Base-by-base conservation (phyloP, 2,113 vertebrate species). In the Ictidomys tridecemlineatus region DNA sequence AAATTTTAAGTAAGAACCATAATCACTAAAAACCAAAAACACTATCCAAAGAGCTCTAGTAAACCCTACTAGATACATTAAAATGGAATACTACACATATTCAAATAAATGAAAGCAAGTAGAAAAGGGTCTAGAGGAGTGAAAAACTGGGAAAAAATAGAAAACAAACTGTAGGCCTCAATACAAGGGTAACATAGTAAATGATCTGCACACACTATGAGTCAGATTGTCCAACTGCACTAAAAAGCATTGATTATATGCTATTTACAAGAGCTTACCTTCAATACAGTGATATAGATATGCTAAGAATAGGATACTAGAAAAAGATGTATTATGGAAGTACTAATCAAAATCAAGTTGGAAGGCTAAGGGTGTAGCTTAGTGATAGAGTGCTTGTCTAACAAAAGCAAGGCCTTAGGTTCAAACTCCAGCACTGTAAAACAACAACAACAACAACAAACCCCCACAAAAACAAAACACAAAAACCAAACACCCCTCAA, bases 1-100 rank as follows among this genome's bases (percentile, higher is more conserved):
- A 91, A 82, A 82, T 82, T 82, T 82, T 82, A 45, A 76, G 45
- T 82, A 45, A 76, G 45, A 90, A 37, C 78, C 26, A 78, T 72
- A 91, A 72, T 9, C 37, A 72, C 34, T 34, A 14, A 24, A 51
- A 39, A 80, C 53, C 5, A 37, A 34, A 16, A 73, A 88, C 32
- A 48, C 78, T 45, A 45, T 45, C 24, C 63, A 82, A 91, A 82
- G 51, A 91, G 30, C 45, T 72, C 72, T 28, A 83, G 30, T 82
- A 34, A 51, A 63, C 28, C 30, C 65, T 30, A 69, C 8, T 51
- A n/a, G 18, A 69, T n/a, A 69, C 45, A 91, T 73, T 45, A 72
- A 73, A 45, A 26, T 51, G 20, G 65, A 69, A 83, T 70, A 20
- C 30, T 91, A 61, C 58, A 83, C 70, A 22, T 70, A 58, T 70